These are phyloP conservation scores for Latrodectus elegans DNA, from an alignment of 2,888 invertebrate genomes.

Conservation along the genomic window DNA sequence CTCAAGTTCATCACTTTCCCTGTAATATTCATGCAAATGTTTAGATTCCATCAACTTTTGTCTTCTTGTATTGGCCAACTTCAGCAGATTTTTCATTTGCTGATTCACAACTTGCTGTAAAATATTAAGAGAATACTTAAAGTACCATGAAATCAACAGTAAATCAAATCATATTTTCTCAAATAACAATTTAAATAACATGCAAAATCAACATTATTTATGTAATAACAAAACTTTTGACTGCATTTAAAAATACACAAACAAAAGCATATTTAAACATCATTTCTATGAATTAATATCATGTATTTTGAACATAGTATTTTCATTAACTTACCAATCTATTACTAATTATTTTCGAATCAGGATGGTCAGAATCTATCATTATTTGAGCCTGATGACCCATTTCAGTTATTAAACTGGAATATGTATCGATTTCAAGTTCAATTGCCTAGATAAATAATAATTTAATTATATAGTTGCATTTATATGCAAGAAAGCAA, in stretches of 20 bases:
- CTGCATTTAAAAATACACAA: not conserved
- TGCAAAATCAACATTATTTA: not conserved
- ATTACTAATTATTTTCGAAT: conserved; percentile 85
- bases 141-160: no score
- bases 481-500: not conserved
- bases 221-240: not conserved
- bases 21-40: conserved; percentile 91
- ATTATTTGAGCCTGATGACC: conserved; percentile 88
- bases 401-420: conserved; percentile 93
- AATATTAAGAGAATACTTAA: not conserved
- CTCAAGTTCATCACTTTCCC: conserved; percentile 91
- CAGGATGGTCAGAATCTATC: conserved; percentile 87
- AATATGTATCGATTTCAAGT: conserved; percentile 92
- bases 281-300: no score
- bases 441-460: conserved; percentile 83
- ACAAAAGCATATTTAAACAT: not conserved
- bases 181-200: not conserved
- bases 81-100: conserved; percentile 86
- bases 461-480: not conserved
- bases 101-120: conserved; percentile 80
- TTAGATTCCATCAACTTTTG: conserved; percentile 92
- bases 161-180: no score
- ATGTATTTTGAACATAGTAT: no score
- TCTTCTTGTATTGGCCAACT: conserved; percentile 85
- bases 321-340: conserved; percentile 72